Base-by-base conservation (phyloP, 53 echinoderm and acorn worm genomes). In the Holothuria leucospilota region DNA sequence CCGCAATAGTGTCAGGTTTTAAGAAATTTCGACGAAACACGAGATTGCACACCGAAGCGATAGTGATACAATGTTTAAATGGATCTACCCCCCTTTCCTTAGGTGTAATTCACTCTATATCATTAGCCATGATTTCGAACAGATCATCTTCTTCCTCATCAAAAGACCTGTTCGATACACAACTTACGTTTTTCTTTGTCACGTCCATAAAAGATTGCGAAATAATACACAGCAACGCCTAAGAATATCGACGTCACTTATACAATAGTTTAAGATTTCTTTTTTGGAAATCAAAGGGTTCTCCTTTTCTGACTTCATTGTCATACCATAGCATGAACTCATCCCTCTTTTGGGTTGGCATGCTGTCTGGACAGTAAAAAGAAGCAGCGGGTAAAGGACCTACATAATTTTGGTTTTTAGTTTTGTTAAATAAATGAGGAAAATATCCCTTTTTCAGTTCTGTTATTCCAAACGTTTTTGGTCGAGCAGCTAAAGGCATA, bases 41-140 rank as follows among this genome's bases (percentile, higher is more conserved):
- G 9, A 78, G 85, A 51, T 85, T 77, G 29, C 90, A 89, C 28
- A 82, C 90, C 6, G 87, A 88, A 10, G 95, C 92, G 39, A 92
- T 95, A 16, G 92, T 94, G 69, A 94, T 42, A n/a, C n/a, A n/a
- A n/a, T 82, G 58, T 52, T 89, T 46, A 58, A 94, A 92, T 12
- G 92, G 92, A 59, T 95, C 95, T 0, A 94, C 77, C n/a, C n/a
- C 40, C 7, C 7, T 40, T 40, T 7, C 4, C 40, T 40, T 40
- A 40, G 7, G 4, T 40, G 7, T 40, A 40, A 7, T 4, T 40
- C 40, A 40, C 7, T 40, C 40, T 7, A 40, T 7, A 40, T 7
- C 40, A 40, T 40, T n/a, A n/a, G n/a, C n/a, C n/a, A n/a, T n/a
- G n/a, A n/a, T n/a, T n/a, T n/a, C 42, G 42, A 42, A 42, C 42